Evolutionary conservation across 2,113 vertebrate species (phyloP).

Genomic region (Pygathrix nemaeus): DNA sequence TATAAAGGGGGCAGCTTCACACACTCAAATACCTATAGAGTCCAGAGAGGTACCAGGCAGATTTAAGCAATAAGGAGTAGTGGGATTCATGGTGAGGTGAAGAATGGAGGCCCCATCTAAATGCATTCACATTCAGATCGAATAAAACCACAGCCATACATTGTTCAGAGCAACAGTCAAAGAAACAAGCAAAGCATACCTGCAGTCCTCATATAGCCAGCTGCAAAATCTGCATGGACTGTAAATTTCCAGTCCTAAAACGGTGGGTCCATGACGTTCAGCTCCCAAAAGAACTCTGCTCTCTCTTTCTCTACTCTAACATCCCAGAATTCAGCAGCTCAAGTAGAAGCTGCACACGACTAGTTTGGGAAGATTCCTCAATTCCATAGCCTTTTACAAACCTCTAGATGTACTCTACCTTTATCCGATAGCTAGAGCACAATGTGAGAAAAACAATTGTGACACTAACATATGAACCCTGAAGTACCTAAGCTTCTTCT

Average conservation of each 20-base stretch:
- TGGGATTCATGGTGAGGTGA: fast-evolving
- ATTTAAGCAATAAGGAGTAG: not conserved
- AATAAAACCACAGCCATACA: not conserved
- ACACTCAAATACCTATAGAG: not conserved
- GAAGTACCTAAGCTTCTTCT: not conserved
- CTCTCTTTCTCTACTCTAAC: not conserved
- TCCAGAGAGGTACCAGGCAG: not conserved
- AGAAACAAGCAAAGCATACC: not conserved
- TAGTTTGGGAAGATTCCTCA: not conserved
- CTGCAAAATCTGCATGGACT: fast-evolving
- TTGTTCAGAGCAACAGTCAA: not conserved
- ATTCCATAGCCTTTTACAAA: not conserved
- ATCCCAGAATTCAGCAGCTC: not conserved
- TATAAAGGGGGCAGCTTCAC: not conserved
- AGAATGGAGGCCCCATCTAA: not conserved
- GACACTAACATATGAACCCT: not conserved
- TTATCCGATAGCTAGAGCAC: not conserved
- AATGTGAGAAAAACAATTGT: not conserved
- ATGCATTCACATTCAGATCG: not conserved
- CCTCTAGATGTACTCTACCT: not conserved
- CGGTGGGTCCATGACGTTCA: fast-evolving
- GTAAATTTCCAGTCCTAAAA: not conserved
- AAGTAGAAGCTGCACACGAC: not conserved
- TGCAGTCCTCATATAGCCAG: fast-evolving
- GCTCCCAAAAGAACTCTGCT: not conserved